Base-by-base conservation (phyloP, 2,113 vertebrate genomes). In the Phalacrocorax brasilianus region DNA sequence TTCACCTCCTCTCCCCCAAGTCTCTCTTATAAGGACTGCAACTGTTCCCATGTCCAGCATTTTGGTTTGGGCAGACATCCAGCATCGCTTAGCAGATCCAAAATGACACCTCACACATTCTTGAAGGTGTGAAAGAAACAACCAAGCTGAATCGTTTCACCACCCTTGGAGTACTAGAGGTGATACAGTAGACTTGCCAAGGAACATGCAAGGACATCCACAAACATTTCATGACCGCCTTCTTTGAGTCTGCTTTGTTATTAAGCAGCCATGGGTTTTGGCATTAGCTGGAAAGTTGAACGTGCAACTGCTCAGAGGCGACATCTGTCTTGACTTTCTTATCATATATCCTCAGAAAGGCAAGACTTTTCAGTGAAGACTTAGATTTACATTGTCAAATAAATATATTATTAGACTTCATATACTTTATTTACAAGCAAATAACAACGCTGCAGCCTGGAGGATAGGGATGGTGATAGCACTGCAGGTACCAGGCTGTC, bases 101-200 rank as follows among this genome's bases (percentile, higher is more conserved):
- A 72, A 96, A 96, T 1, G 62, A 92, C 86, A 91, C 73, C 83
- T 97, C 94, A 70, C 93, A 96, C 83, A 62, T 96, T 96, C 95
- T 91, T 78, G 76, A 95, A 93, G 49, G 88, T 95, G 88, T 89
- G 95, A 96, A 96, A 96, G 96, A 97, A 96, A 96, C 88, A 96
- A 72, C 91, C 95, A 96, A 95, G 88, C 93, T 92, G 95, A 95
- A 92, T 61, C 13, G 0, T 61, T 95, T 91, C 88, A 84, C 76
- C 91, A 65, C 83, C 35, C 68, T 94, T 22, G 1, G 21, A 62
- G 72, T 95, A 88, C 72, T 75, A 72, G 92, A 93, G 70, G 93
- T 87, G 86, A 91, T 72, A 89, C 77, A 33, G 0, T 4, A 75
- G 79, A 84, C 44, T 77, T 96, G 88, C 94, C 96, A 96, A 92